Percentiles rank a stretch among this genome's conserved stretches.
These are phyloP conservation scores for Mesaphorura yosii DNA, from an alignment of 1,140 invertebrate species.

Conservation along the genomic window DNA sequence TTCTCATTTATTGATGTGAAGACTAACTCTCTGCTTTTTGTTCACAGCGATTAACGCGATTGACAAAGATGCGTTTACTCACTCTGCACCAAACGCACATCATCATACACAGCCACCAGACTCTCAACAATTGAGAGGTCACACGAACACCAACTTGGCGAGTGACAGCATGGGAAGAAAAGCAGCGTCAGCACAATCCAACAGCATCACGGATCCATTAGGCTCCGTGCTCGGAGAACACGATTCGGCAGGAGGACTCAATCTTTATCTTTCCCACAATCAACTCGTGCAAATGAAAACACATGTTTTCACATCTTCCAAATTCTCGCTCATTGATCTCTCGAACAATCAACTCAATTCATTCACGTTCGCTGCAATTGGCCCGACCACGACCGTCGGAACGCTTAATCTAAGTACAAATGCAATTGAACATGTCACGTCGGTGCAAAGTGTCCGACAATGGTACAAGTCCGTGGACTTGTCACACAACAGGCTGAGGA, in stretches of 20 bases:
- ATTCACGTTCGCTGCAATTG: conserved; percentile 58
- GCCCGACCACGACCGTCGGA: conserved; percentile 56
- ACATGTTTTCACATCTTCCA: conserved; percentile 47
- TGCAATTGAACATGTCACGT: conserved; percentile 57
- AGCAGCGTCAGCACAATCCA: too few species aligned
- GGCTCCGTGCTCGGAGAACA: not conserved
- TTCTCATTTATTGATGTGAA: too few species aligned
- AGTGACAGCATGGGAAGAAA: too few species aligned
- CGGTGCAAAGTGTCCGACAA: conserved; percentile 36
- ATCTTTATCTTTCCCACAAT: conserved; percentile 57
- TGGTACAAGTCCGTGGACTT: conserved; percentile 55
- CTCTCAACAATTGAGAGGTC: too few species aligned
- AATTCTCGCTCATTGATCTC: conserved; percentile 46
- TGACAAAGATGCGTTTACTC: not conserved
- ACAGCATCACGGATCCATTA: too few species aligned
- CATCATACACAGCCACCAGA: not conserved
- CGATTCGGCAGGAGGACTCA: conserved; percentile 45
- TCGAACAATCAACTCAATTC: conserved; percentile 60
- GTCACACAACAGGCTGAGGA: conserved; percentile 61
- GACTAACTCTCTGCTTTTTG: too few species aligned
- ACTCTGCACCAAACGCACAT: not conserved
- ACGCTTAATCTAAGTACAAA: conserved; percentile 73
- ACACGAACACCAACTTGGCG: too few species aligned
- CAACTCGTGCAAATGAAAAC: conserved; percentile 48
- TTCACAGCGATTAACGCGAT: too few species aligned